phyloP scores from a whole-genome alignment of 2,888 invertebrate species.

The Thecocarcelia acutangulata region DNA sequence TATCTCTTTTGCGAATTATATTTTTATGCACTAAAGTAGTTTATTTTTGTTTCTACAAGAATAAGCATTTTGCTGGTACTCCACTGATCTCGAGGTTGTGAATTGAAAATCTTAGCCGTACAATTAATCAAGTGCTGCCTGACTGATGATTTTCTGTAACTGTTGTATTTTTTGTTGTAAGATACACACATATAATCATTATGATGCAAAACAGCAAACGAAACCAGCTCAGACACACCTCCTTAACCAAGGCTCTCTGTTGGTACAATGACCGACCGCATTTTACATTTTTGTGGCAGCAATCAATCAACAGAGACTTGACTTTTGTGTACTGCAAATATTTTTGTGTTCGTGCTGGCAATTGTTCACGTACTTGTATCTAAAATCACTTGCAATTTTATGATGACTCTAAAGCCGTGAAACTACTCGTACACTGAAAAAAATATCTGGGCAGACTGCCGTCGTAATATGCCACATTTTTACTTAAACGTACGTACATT shows the following conservation, averaged over 20 bases:
- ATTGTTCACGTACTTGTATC: no score
- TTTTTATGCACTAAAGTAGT: not conserved
- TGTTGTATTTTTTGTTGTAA: slow-evolving; percentile 19
- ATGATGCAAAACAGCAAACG: slow-evolving; percentile 24
- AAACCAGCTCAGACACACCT: slow-evolving; percentile 56
- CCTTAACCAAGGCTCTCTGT: slow-evolving; percentile 45
- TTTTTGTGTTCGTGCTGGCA: no score
- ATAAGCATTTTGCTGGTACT: slow-evolving; percentile 3
- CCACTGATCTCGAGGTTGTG: slow-evolving; percentile 47
- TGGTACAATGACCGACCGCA: slow-evolving; percentile 57
- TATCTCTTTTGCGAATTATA: not conserved
- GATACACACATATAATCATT: slow-evolving; percentile 24
- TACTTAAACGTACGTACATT: no score
- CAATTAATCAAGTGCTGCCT: not conserved
- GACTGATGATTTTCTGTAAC: slow-evolving; percentile 13
- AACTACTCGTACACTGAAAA: no score
- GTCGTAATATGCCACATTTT: no score
- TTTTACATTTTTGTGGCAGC: slow-evolving; percentile 42
- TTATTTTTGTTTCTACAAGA: not conserved
- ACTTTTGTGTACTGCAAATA: no score
- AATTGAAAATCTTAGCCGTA: not conserved
- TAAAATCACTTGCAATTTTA: no score
- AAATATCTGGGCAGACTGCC: no score
- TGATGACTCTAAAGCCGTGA: no score
- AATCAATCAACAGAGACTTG: slow-evolving; percentile 39